These are phyloP conservation scores for Abscondita cerata DNA, from an alignment of 2,888 invertebrate species.

Conservation along the genomic window DNA sequence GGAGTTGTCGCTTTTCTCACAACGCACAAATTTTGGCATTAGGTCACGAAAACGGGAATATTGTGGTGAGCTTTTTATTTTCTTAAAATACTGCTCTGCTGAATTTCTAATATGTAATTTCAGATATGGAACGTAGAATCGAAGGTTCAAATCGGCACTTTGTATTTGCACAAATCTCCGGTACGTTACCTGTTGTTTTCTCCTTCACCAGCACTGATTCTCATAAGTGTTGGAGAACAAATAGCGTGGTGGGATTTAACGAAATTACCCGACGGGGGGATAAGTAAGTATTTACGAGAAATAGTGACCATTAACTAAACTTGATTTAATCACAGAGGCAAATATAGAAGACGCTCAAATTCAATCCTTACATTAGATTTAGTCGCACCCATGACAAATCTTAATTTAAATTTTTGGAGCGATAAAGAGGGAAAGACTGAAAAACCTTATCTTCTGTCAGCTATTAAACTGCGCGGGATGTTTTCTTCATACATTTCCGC, in stretches of 20 bases:
- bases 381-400: constrained; percentile 12
- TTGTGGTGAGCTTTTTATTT: constrained; percentile 62
- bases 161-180: constrained; percentile 63
- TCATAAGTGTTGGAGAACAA: constrained; percentile 65
- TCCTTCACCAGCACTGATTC: constrained; percentile 59
- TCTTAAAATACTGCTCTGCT: too few species aligned
- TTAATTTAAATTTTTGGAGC: constrained; percentile 37
- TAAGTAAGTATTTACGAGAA: constrained; percentile 16
- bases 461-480: constrained; percentile 55
- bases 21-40: constrained; percentile 68
- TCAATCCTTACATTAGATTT: constrained; percentile 25
- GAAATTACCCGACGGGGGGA: constrained; percentile 28
- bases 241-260: constrained; percentile 66
- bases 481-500: constrained; percentile 51
- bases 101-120: too few species aligned
- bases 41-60: constrained; percentile 68
- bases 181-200: constrained; percentile 65
- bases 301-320: neutral
- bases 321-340: constrained; percentile 5
- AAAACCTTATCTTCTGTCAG: constrained; percentile 52
- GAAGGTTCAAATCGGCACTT: constrained; percentile 55
- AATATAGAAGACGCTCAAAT: constrained; percentile 38
- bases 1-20: constrained; percentile 55
- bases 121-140: constrained; percentile 63
- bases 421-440: constrained; percentile 43